Conservation (phyloP, 1,140 invertebrate genomes). For the Copidosoma floridanum region DNA sequence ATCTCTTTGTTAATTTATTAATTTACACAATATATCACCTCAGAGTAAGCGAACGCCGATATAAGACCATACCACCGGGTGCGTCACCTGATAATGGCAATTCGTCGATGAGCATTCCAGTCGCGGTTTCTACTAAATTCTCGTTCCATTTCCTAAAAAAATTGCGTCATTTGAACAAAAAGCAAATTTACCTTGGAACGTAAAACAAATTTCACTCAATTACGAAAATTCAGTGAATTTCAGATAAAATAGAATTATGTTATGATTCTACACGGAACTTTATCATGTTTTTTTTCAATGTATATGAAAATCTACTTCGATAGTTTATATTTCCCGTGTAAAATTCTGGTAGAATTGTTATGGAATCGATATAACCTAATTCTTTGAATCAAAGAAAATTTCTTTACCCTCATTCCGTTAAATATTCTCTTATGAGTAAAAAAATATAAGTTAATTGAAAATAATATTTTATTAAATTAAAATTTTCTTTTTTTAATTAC, state of each 20-base stretch:
- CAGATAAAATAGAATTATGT: neutral
- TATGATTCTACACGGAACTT: neutral
- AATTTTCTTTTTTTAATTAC: too few species aligned
- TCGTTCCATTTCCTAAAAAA: slow-evolving; percentile 70
- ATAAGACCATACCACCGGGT: slow-evolving; percentile 84
- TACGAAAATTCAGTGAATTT: neutral
- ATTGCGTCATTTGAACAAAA: slow-evolving; percentile 17
- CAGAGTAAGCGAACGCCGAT: slow-evolving; percentile 75
- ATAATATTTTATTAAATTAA: too few species aligned
- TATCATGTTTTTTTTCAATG: too few species aligned
- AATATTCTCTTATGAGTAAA: too few species aligned
- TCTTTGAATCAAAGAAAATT: too few species aligned
- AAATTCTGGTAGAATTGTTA: too few species aligned
- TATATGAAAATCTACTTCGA: too few species aligned
- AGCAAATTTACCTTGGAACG: neutral
- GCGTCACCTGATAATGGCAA: slow-evolving; percentile 71
- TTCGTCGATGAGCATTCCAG: slow-evolving; percentile 69
- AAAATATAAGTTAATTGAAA: too few species aligned
- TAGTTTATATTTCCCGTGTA: too few species aligned
- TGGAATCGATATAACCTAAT: too few species aligned
- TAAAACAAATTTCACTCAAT: neutral
- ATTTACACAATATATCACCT: slow-evolving; percentile 40
- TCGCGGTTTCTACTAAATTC: slow-evolving; percentile 64
- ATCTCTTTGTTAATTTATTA: slow-evolving; percentile 11
- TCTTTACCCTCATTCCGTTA: too few species aligned